Percentiles rank a stretch among this genome's conserved stretches.
Conservation (phyloP, 2,113 vertebrate species). For the Sula dactylatra region DNA sequence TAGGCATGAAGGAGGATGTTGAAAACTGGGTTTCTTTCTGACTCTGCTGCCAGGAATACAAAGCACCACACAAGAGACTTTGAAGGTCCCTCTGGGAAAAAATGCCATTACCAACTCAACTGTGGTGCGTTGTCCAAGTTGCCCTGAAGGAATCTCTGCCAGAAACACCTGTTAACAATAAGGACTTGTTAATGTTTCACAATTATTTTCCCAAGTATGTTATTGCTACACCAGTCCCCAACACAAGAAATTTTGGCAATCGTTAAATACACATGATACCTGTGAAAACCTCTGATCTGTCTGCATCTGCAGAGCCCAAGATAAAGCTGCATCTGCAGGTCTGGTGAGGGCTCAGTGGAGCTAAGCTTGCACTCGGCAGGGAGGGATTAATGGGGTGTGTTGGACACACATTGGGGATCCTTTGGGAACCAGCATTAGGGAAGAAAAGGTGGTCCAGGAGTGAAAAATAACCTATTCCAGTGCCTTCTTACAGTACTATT, state of each 20-base stretch:
- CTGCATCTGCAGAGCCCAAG: not conserved
- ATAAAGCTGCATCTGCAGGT: not conserved
- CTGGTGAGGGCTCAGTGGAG: not conserved
- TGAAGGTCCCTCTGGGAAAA: slow-evolving; percentile 36
- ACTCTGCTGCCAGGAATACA: not conserved
- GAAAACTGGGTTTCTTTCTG: slow-evolving; percentile 23
- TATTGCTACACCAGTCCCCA: not conserved
- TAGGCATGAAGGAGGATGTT: slow-evolving; percentile 2
- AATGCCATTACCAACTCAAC: not conserved
- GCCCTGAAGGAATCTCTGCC: slow-evolving; percentile 33
- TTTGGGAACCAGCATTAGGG: not conserved
- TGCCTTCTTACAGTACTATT: not conserved
- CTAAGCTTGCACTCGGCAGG: not conserved
- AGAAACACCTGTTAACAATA: slow-evolving; percentile 68
- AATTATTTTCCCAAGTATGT: slow-evolving; percentile 51
- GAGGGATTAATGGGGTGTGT: not conserved
- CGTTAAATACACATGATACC: not conserved
- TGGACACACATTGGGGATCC: not conserved
- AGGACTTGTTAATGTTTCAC: slow-evolving; percentile 57
- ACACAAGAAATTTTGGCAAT: not conserved
- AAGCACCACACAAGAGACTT: slow-evolving; percentile 9
- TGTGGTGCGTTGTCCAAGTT: slow-evolving; percentile 8
- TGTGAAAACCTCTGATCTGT: not conserved
- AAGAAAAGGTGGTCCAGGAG: not conserved
- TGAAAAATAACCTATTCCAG: not conserved